A percentile compares a stretch with the other conserved stretches of the same genome.
Conservation (phyloP, 1,140 invertebrate genomes). For the Cotesia glomerata region DNA sequence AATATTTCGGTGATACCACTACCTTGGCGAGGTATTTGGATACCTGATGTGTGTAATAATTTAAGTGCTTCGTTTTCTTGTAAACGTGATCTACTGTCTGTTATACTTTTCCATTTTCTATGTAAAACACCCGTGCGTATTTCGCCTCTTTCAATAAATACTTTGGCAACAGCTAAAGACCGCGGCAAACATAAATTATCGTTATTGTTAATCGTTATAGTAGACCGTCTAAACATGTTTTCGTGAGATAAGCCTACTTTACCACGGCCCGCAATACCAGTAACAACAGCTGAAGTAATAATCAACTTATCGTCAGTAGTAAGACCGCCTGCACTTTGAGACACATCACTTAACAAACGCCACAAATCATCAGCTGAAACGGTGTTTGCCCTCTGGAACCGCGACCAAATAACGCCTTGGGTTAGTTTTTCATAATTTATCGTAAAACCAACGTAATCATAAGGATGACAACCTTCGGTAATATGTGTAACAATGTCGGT, state of each 20-base stretch:
- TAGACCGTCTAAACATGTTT: too few relatives aligned
- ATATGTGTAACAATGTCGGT: background rate
- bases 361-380: background rate
- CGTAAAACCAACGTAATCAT: background rate
- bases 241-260: background rate
- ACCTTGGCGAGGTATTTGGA: too few relatives aligned
- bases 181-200: too few relatives aligned
- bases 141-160: too few relatives aligned
- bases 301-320: background rate
- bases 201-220: too few relatives aligned
- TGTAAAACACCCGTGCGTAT: too few relatives aligned
- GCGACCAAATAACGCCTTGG: background rate
- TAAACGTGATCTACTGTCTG: too few relatives aligned
- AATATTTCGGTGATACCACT: too few relatives aligned
- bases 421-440: background rate
- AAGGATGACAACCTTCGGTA: background rate
- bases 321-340: conserved; percentile 4
- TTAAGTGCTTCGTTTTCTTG: too few relatives aligned
- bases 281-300: conserved; percentile 1
- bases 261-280: background rate
- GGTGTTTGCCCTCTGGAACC: background rate
- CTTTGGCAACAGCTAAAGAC: too few relatives aligned
- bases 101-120: too few relatives aligned
- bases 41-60: too few relatives aligned
- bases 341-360: conserved; percentile 6